Percentiles rank a stretch among this genome's conserved stretches.
phyloP scores from a whole-genome alignment of 2,113 vertebrate species.

The Ranitomeya imitator region DNA sequence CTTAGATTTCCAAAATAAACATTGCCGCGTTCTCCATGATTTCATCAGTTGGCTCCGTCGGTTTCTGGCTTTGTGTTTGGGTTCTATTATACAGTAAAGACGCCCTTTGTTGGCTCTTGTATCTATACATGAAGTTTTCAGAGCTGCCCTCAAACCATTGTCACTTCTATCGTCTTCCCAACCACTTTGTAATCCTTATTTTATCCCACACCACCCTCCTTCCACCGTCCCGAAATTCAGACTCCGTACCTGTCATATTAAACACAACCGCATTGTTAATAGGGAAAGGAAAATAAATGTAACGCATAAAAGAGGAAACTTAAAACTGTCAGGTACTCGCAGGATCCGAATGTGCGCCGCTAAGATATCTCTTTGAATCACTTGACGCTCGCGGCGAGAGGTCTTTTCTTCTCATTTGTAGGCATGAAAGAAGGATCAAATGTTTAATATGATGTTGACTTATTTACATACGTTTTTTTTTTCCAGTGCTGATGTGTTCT shows the following conservation, averaged over 20 bases:
- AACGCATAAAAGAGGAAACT: constrained; percentile 67
- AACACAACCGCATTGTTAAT: constrained; percentile 70
- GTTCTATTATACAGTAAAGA: constrained; percentile 61
- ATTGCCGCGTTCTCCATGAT: constrained; percentile 58
- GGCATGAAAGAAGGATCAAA: constrained; percentile 70
- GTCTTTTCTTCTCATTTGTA: constrained; percentile 66
- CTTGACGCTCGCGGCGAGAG: background rate
- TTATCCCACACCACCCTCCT: background rate
- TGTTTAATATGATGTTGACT: constrained; percentile 66
- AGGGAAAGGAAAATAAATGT: constrained; percentile 61
- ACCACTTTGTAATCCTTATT: constrained; percentile 65
- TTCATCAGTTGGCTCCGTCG: constrained; percentile 57
- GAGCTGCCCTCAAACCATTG: constrained; percentile 63
- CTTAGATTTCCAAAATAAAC: constrained; percentile 65
- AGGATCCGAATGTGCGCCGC: background rate
- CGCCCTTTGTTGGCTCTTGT: constrained; percentile 61
- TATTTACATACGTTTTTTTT: constrained; percentile 70
- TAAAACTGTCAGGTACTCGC: constrained; percentile 64
- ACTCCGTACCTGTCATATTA: constrained; percentile 67
- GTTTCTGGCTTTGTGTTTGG: constrained; percentile 49
- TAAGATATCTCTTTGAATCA: constrained; percentile 38
- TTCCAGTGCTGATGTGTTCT: constrained; percentile 46
- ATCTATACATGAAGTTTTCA: constrained; percentile 63
- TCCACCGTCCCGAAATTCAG: constrained; percentile 19
- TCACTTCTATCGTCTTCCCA: constrained; percentile 64